These are phyloP conservation scores for Phrynocephalus versicolor DNA, from an alignment of 2,113 vertebrate genomes.

Conservation along the genomic window DNA sequence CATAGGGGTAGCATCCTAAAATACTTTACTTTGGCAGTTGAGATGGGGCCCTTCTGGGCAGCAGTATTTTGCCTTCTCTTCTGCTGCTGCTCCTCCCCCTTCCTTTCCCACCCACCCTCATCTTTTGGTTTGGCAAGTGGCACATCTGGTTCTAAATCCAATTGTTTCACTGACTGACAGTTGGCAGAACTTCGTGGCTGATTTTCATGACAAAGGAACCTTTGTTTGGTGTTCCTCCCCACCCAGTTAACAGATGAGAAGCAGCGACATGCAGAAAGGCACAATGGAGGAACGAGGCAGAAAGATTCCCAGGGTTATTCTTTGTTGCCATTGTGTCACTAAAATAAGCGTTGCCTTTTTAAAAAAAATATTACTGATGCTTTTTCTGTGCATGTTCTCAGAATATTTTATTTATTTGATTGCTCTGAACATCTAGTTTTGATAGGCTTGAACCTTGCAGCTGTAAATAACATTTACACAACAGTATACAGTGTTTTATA, in stretches of 20 bases:
- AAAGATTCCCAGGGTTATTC: slow-evolving; percentile 61
- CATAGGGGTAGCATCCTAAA: neutral
- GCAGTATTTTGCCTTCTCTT: slow-evolving; percentile 50
- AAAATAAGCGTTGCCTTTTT: slow-evolving; percentile 57
- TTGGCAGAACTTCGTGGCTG: slow-evolving; percentile 63
- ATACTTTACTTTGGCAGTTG: slow-evolving; percentile 41
- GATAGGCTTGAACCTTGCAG: slow-evolving; percentile 3
- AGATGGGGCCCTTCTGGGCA: slow-evolving; percentile 49
- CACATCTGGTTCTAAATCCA: slow-evolving; percentile 67
- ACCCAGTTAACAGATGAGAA: slow-evolving; percentile 63
- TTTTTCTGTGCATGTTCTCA: slow-evolving; percentile 39
- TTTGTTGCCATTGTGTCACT: slow-evolving; percentile 49
- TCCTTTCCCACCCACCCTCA: slow-evolving; percentile 7
- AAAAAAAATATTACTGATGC: slow-evolving; percentile 37
- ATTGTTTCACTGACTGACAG: slow-evolving; percentile 68
- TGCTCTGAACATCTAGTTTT: neutral
- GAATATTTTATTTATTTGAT: slow-evolving; percentile 40
- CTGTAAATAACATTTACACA: neutral
- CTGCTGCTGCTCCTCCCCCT: neutral
- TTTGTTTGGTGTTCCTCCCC: slow-evolving; percentile 61
- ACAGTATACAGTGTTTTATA: neutral
- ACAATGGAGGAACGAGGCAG: slow-evolving; percentile 44
- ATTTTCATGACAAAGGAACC: slow-evolving; percentile 72
- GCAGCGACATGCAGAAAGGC: slow-evolving; percentile 52
- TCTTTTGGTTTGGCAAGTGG: slow-evolving; percentile 45